Evolutionary conservation across 2,797 vertebrate genomes (phyloP).

Genomic region (Lateolabrax maculatus): DNA sequence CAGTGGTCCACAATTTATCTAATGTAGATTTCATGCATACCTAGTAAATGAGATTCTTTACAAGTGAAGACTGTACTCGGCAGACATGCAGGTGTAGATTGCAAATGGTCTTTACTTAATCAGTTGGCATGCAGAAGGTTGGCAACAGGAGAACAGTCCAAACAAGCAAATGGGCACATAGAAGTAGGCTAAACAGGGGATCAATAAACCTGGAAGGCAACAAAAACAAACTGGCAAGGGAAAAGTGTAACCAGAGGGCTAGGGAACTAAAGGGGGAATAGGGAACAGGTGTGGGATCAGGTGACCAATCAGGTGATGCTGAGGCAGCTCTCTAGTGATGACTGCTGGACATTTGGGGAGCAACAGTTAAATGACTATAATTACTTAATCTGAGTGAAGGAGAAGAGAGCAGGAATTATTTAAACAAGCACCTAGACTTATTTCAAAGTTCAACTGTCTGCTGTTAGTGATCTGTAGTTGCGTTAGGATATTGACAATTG

Average conservation of each 20-base stretch:
- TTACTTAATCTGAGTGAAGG: neutral
- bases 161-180: neutral
- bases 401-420: neutral
- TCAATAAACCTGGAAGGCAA: neutral
- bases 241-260: neutral
- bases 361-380: neutral
- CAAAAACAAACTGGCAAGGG: neutral
- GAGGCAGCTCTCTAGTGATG: neutral
- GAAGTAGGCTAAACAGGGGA: neutral
- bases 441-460: neutral
- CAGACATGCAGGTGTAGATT: neutral
- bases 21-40: neutral
- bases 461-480: neutral
- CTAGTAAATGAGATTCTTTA: neutral
- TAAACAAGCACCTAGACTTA: neutral
- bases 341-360: neutral
- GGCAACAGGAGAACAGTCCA: neutral
- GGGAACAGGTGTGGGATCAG: neutral
- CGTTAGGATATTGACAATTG: neutral
- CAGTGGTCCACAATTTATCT: accelerated
- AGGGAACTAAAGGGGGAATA: neutral
- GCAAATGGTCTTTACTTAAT: neutral
- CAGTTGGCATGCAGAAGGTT: neutral
- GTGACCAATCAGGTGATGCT: neutral
- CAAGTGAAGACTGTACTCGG: neutral